Evolutionary conservation across 2,797 vertebrate genomes (phyloP), one percentile per base, ranked within the genome.

Genomic region (Bovichtus diacanthus): DNA sequence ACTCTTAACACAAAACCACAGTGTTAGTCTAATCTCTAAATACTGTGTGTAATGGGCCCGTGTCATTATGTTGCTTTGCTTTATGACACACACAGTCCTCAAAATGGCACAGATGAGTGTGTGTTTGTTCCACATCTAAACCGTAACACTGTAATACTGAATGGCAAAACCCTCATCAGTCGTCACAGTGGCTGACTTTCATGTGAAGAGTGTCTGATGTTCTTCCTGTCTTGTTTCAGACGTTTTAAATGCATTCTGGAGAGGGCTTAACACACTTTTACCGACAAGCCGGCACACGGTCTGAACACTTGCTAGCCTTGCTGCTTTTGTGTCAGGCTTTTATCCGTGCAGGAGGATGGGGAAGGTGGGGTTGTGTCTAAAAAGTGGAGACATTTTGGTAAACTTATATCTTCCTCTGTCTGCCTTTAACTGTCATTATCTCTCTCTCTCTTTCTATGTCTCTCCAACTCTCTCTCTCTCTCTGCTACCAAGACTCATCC

Each of bases 21-120:
- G 86, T 91, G 92, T 93, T 90, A 88, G 90, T 93, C 79, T 93
- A 93, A 92, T 93, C 87, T 93, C 87, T 88, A 93, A 92, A 94
- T 92, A 90, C 88, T 70, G 38, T 87, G 91, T 87, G 85, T 91
- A 92, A 92, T 90, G 80, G 85, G 73, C 73, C 76, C 27, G 65
- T 89, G 89, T 92, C 87, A 91, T 88, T 92, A 91, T 70, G 81
- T 74, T 80, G 64, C 83, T 80, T 74, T 19, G 61, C 87, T 90
- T 92, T 88, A 91, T 92, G 90, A 93, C 82, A 93, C 88, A 86
- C 68, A 25, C 39, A 51, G 79, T 76, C 67, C 27, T 65, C 31
- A 9, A 54, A 80, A 76, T 53, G 31, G 70, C 27, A 38, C 72
- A 7, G 62, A 81, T 77, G 76, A 85, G 78, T 56, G 66, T 70